phyloP scores from a whole-genome alignment of 2,888 invertebrate species.

The Hermaeophaga mercurialis region DNA sequence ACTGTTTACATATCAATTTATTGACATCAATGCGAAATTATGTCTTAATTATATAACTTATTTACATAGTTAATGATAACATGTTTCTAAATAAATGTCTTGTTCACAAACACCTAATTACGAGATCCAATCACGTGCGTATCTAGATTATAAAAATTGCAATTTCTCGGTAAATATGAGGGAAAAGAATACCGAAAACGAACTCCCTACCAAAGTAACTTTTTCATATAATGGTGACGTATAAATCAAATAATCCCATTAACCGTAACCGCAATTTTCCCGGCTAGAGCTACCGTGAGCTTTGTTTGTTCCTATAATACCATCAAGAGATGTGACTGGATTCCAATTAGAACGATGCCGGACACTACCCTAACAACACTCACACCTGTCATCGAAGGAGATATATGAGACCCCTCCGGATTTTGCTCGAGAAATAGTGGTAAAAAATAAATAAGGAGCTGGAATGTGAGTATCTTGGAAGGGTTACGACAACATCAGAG shows the following conservation, averaged over 20 bases:
- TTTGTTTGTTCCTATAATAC: slow-evolving; percentile 32
- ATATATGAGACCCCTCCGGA: slow-evolving; percentile 29
- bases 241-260: slow-evolving; percentile 33
- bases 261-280: slow-evolving; percentile 27
- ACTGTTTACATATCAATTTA: too few species aligned
- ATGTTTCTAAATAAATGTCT: too few species aligned
- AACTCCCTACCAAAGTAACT: slow-evolving; percentile 9
- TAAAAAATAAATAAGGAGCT: slow-evolving; percentile 18
- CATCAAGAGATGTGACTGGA: slow-evolving; percentile 35
- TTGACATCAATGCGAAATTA: too few species aligned
- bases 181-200: not conserved
- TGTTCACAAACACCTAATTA: too few species aligned
- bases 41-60: too few species aligned
- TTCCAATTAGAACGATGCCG: slow-evolving; percentile 34
- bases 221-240: slow-evolving; percentile 24
- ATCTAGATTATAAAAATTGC: not conserved
- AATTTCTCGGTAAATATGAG: not conserved
- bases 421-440: slow-evolving; percentile 11
- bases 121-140: not conserved
- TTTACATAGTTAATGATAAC: too few species aligned
- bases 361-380: slow-evolving; percentile 33
- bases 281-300: slow-evolving; percentile 17
- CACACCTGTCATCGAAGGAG: slow-evolving; percentile 35
- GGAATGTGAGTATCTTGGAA: too few species aligned
- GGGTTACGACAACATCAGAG: slow-evolving; percentile 1